Percentiles rank a stretch among this genome's conserved stretches.
Evolutionary conservation across 2,888 invertebrate species (phyloP).

Genomic region (Ptychoptera contaminata): DNA sequence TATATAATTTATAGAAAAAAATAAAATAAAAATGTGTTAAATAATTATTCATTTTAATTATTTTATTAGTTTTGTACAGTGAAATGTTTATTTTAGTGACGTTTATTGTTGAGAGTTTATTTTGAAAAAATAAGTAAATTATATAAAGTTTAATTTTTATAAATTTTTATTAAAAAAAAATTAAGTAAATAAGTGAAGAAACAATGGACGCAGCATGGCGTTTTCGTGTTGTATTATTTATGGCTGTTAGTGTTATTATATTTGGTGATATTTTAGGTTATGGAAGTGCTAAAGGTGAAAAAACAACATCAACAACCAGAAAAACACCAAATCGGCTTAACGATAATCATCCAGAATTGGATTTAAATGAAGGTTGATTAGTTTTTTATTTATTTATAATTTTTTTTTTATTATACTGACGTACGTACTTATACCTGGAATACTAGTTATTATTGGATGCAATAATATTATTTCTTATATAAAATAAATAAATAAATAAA

Average conservation of each 20-base stretch:
- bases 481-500: too few relatives aligned
- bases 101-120: too few relatives aligned
- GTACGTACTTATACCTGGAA: background rate
- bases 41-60: too few relatives aligned
- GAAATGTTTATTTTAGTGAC: too few relatives aligned
- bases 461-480: too few relatives aligned
- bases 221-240: conserved; percentile 28
- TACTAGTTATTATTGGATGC: background rate
- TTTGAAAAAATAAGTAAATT: too few relatives aligned
- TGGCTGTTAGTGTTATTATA: conserved; percentile 24
- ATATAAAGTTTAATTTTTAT: too few relatives aligned
- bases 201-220: conserved; percentile 29
- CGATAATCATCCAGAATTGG: conserved; percentile 27
- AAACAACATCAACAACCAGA: conserved; percentile 15
- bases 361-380: conserved; percentile 23
- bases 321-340: conserved; percentile 22
- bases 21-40: background rate
- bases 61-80: too few relatives aligned
- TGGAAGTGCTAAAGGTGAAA: conserved; percentile 24
- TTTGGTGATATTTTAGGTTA: conserved; percentile 30
- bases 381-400: background rate
- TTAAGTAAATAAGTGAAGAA: background rate
- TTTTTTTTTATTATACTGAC: background rate
- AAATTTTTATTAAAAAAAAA: too few relatives aligned
- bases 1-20: too few relatives aligned